Evolutionary conservation across 2,113 vertebrate genomes (phyloP).

Genomic region (Onychostoma macrolepis): DNA sequence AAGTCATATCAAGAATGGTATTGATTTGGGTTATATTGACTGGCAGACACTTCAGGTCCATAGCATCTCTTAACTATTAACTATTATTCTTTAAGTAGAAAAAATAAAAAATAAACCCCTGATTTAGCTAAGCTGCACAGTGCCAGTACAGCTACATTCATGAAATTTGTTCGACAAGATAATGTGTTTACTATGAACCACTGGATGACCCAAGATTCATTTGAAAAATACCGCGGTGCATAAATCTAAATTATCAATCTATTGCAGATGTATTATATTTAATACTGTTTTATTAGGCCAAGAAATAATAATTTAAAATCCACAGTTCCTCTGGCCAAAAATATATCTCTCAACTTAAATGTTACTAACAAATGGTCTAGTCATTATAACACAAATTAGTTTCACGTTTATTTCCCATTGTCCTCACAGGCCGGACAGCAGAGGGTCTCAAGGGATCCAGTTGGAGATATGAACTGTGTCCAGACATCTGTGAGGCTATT

Average conservation of each 20-base stretch:
- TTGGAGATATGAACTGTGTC: conserved; percentile 31
- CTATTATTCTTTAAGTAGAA: too few species aligned
- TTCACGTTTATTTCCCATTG: background rate
- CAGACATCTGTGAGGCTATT: conserved; percentile 51
- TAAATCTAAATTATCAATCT: background rate
- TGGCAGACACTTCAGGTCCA: background rate
- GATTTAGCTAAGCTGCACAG: background rate
- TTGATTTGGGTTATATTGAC: background rate
- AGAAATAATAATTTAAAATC: background rate
- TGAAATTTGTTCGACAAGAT: background rate
- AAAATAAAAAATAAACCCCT: too few species aligned
- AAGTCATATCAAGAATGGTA: background rate
- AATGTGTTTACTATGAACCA: background rate
- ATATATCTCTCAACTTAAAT: background rate
- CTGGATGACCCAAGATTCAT: background rate
- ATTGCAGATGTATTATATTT: background rate
- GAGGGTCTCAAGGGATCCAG: conserved; percentile 10
- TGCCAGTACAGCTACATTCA: background rate
- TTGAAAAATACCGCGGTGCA: background rate
- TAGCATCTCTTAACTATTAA: background rate
- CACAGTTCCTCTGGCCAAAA: background rate
- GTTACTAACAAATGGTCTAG: background rate
- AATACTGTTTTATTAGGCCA: background rate
- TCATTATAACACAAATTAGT: background rate
- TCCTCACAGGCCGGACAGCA: background rate